phyloP scores from a whole-genome alignment of 2,888 invertebrate species.

The Calliscelio sp. region DNA sequence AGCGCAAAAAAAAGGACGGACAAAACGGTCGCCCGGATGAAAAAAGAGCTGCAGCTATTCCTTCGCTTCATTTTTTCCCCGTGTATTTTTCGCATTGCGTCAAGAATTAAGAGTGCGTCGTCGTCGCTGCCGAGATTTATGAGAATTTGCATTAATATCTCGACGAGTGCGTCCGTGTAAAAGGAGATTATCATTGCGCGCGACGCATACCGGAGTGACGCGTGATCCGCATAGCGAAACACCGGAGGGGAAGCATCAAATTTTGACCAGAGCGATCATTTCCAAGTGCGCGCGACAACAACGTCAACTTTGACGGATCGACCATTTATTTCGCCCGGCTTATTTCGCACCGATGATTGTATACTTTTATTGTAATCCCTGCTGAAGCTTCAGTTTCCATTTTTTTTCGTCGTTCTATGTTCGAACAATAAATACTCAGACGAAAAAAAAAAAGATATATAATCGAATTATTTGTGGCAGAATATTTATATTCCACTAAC shows the following conservation, averaged over 20 bases:
- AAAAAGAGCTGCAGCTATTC: background rate
- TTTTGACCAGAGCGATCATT: no score
- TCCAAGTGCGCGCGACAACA: no score
- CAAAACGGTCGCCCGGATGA: no score
- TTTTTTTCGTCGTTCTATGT: no score
- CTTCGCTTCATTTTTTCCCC: constrained; percentile 41
- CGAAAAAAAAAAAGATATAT: no score
- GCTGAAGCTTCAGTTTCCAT: no score
- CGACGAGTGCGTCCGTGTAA: constrained; percentile 71
- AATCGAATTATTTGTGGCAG: no score
- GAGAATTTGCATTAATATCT: constrained; percentile 73
- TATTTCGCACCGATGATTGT: no score
- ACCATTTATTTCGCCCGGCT: no score
- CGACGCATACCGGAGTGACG: constrained; percentile 69
- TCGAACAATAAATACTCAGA: no score
- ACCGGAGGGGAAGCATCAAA: constrained; percentile 9
- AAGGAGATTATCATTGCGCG: constrained; percentile 72
- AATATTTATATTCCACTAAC: background rate
- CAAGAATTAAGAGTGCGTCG: constrained; percentile 64
- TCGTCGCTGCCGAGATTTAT: constrained; percentile 67
- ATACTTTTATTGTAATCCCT: no score
- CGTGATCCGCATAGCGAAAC: constrained; percentile 68
- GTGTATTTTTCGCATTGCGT: constrained; percentile 51
- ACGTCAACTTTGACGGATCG: no score
- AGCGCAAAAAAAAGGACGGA: background rate